Evolutionary conservation across 1,140 invertebrate species (phyloP), one percentile per base, ranked within the genome.

Genomic region (Tetragnatha versicolor): DNA sequence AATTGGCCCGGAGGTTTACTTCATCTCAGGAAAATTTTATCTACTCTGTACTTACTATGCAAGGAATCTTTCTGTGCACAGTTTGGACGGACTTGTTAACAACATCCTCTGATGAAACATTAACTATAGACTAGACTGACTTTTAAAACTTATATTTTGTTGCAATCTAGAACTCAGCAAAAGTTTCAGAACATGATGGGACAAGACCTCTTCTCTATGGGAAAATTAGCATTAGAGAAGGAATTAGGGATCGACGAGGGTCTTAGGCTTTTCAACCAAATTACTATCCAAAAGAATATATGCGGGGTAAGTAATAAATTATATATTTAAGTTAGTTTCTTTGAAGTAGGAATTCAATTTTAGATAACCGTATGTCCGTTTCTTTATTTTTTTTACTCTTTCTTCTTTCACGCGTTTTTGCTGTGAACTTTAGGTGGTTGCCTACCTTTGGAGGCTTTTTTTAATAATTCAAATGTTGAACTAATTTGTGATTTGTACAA

Each of bases 131-230:
- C 20, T 14, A 7, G 49, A 14, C 7, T 53, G 10, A 22, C 22
- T 58, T 31, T 31, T 31, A 3, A 60, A 27, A 29, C 33, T 12
- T 31, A 31, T 4, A 39, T 39, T 37, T 65, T 37, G 1, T 6
- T 51, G 3, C 25, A 22, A 53, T 58, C n/a, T 6, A 78, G 76
- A 39, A 47, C 63, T 6, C 76, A 78, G 20, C 76, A 78, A 27
- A 55, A 58, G 3, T 78, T 68, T 20, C 76, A 78, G n/a, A 69
- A 69, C 25, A 22, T 78, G n/a, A 37, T 27, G 47, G 76, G 76
- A 1, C 63, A 78, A 0, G 39, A 60, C 2, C 17, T 78, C 1
- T 78, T 78, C 29, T 22, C n/a, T 12, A 25, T 68, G 37, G 25
- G n/a, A 2, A 68, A 69, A 33, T 6, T 14, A 1, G 49, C 68